Base-by-base conservation (phyloP, 2,113 vertebrate species). In the Oryzias curvinotus region DNA sequence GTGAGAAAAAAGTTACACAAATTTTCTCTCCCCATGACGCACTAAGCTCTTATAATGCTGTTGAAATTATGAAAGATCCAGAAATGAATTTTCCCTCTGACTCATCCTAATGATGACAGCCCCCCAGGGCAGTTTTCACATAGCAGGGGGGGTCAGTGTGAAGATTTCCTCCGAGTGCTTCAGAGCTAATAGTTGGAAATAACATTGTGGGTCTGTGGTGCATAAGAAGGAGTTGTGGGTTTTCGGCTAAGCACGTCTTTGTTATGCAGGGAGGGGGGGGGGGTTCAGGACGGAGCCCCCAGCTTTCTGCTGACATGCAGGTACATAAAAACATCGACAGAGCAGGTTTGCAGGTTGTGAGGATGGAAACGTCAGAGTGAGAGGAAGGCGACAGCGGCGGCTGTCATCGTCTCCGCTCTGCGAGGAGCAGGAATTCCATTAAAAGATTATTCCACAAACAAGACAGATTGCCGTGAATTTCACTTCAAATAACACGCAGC, bases 401-500 rank as follows among this genome's bases (percentile, higher is more conserved):
- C 70, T 74, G 75, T 81, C 85, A 48, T 57, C 57, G 46, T 55
- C 61, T 28, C 44, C 63, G 71, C 76, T 66, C 74, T 71, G 80
- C 76, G 80, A 83, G 80, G 82, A 80, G 67, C 56, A 54, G 51
- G 45, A 73, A 72, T 58, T 73, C 56, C 66, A 58, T 21, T 23
- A 59, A 75, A 79, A 83, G 60, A 85, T 75, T 68, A 71, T 71
- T 69, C 75, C 61, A 72, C 75, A 83, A 80, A 80, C 52, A 75
- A 62, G 76, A 67, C 45, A 1, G 28, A 28, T 49, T 57, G 78
- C 78, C 73, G 80, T 60, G 73, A 62, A 77, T 78, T 81, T 77
- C 65, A 43, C 57, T 71, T 70, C n/a, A 12, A 59, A 26, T 84
- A 77, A 87, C 83, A 82, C 87, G 86, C 82, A 83, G 46, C 65